phyloP scores from a whole-genome alignment of 1,140 invertebrate genomes.

The Drosophila leontia region DNA sequence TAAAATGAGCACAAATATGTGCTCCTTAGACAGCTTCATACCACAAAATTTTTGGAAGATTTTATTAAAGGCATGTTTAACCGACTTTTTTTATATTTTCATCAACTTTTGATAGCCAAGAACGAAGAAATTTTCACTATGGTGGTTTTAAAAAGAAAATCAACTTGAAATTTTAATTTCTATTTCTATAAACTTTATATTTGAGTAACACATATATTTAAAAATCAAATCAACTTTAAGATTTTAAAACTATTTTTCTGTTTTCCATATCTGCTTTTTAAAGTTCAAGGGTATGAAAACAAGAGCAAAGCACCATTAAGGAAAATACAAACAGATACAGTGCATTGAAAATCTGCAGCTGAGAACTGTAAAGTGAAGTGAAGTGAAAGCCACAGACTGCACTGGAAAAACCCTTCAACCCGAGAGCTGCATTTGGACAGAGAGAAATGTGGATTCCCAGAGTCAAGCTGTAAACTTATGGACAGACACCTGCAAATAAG shows the following conservation, averaged over 20 bases:
- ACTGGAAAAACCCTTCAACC: conserved; percentile 19
- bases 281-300: conserved; percentile 12
- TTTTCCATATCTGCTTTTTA: background rate
- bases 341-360: conserved; percentile 32
- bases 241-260: background rate
- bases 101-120: background rate
- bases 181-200: background rate
- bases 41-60: too few relatives aligned
- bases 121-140: background rate
- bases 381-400: conserved; percentile 53
- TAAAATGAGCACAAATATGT: background rate
- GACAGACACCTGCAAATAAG: conserved; percentile 63
- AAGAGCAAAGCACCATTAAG: conserved; percentile 8
- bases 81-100: background rate
- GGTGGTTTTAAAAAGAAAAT: background rate
- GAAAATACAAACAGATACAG: conserved; percentile 26
- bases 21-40: too few relatives aligned
- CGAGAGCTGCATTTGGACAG: conserved; percentile 22
- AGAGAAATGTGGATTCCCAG: conserved; percentile 28
- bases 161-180: background rate
- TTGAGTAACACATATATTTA: background rate
- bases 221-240: too few relatives aligned
- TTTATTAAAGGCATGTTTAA: background rate
- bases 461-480: conserved; percentile 33
- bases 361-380: conserved; percentile 23